phyloP scores from a whole-genome alignment of 2,888 invertebrate species.

The Frankliniella fusca region DNA sequence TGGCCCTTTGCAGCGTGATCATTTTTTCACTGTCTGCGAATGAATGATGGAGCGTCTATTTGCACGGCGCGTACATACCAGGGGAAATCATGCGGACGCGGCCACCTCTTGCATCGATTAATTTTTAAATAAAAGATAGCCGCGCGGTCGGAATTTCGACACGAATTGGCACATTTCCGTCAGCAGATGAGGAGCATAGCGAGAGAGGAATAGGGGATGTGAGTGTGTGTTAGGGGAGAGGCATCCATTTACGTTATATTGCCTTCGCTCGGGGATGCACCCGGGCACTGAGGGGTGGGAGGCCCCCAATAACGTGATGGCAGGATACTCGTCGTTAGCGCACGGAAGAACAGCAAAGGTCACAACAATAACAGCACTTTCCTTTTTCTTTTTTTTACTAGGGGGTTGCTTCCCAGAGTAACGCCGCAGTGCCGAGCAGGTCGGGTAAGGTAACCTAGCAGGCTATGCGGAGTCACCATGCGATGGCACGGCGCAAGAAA shows the following conservation, averaged over 20 bases:
- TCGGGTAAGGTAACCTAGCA: background rate
- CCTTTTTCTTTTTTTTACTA: background rate
- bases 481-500: too few relatives aligned
- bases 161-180: too few relatives aligned
- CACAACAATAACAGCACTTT: background rate
- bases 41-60: background rate
- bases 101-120: too few relatives aligned
- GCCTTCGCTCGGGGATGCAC: too few relatives aligned
- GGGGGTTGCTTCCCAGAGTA: background rate
- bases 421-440: background rate
- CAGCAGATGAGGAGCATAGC: too few relatives aligned
- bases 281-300: too few relatives aligned
- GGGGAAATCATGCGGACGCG: background rate
- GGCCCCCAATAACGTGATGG: too few relatives aligned
- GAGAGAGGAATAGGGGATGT: too few relatives aligned
- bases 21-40: background rate
- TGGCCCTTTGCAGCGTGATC: background rate
- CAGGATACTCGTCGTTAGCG: background rate
- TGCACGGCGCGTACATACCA: background rate
- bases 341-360: background rate
- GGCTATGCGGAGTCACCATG: background rate
- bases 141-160: too few relatives aligned
- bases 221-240: too few relatives aligned
- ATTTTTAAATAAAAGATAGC: too few relatives aligned
- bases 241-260: too few relatives aligned